These are phyloP conservation scores for Diloba caeruleocephala DNA, from an alignment of 2,888 invertebrate species.

Conservation along the genomic window DNA sequence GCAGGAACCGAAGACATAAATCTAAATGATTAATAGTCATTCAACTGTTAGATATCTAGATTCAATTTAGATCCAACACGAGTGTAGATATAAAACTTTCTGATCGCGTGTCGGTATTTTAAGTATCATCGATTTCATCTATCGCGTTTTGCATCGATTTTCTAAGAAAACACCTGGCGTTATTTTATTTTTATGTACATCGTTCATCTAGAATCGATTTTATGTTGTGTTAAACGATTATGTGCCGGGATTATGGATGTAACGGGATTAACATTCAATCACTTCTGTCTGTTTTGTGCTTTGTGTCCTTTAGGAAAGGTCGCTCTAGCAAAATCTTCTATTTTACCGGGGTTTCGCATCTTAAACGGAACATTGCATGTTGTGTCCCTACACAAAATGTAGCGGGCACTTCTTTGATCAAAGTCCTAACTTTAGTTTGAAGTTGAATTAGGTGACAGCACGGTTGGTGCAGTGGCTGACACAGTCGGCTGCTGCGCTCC, in stretches of 20 bases:
- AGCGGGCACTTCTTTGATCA: too few relatives aligned
- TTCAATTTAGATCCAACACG: conserved; percentile 60
- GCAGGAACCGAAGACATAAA: conserved; percentile 34
- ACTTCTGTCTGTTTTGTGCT: background rate
- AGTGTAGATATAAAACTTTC: conserved; percentile 42
- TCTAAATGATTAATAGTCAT: conserved; percentile 47
- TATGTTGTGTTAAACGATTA: conserved; percentile 16
- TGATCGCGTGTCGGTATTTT: conserved; percentile 59
- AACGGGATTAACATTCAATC: conserved; percentile 16
- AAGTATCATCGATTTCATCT: conserved; percentile 47
- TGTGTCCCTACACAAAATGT: too few relatives aligned
- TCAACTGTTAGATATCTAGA: conserved; percentile 47
- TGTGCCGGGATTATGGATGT: background rate
- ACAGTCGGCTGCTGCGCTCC: too few relatives aligned
- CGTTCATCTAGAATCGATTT: conserved; percentile 14
- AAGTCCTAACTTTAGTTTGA: too few relatives aligned
- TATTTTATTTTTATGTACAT: conserved; percentile 25
- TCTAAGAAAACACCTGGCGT: conserved; percentile 47
- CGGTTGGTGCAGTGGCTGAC: too few relatives aligned
- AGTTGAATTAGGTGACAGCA: too few relatives aligned
- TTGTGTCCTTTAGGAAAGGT: conserved; percentile 4
- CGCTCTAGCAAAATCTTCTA: too few relatives aligned
- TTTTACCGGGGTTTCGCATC: too few relatives aligned
- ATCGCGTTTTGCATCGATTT: conserved; percentile 48
- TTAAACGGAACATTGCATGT: too few relatives aligned